Evolutionary conservation across 2,113 vertebrate genomes (phyloP).

Genomic region (Aspidoscelis tigris): DNA sequence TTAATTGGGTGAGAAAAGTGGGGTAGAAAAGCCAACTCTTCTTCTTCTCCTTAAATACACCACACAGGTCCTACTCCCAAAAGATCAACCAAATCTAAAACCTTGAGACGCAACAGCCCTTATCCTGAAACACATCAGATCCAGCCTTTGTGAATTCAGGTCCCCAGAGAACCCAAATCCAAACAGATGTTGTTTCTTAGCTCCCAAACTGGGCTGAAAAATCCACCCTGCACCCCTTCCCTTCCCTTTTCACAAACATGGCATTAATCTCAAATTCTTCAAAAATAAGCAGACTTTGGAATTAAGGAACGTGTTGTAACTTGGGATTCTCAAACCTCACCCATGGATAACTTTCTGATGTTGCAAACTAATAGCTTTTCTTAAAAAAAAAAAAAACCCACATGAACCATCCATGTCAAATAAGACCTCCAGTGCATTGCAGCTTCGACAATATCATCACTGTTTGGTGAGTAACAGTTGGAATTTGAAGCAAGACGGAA

Average conservation of each 20-base stretch:
- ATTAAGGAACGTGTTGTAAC: conserved; percentile 71
- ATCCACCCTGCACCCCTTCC: neutral
- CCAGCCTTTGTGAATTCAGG: too few species aligned
- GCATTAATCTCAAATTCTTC: conserved; percentile 42
- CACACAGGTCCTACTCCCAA: too few species aligned
- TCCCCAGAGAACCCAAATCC: neutral
- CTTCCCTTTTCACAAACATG: neutral
- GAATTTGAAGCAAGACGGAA: conserved; percentile 75
- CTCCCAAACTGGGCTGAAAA: too few species aligned
- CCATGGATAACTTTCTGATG: conserved; percentile 50
- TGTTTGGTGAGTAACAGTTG: conserved; percentile 77
- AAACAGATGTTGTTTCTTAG: neutral
- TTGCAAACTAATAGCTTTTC: conserved; percentile 49
- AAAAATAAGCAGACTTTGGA: conserved; percentile 45
- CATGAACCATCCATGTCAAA: conserved; percentile 51
- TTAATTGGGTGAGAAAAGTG: too few species aligned
- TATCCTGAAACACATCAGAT: too few species aligned
- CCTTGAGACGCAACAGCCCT: too few species aligned
- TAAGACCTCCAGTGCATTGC: conserved; percentile 66
- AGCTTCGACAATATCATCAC: conserved; percentile 65
- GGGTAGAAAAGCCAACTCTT: too few species aligned
- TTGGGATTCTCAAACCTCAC: conserved; percentile 71
- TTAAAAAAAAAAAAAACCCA: conserved; percentile 10
- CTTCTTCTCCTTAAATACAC: too few species aligned
- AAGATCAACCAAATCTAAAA: too few species aligned